Evolutionary conservation across 2,888 invertebrate species (phyloP).

Genomic region (Myopa testacea): DNA sequence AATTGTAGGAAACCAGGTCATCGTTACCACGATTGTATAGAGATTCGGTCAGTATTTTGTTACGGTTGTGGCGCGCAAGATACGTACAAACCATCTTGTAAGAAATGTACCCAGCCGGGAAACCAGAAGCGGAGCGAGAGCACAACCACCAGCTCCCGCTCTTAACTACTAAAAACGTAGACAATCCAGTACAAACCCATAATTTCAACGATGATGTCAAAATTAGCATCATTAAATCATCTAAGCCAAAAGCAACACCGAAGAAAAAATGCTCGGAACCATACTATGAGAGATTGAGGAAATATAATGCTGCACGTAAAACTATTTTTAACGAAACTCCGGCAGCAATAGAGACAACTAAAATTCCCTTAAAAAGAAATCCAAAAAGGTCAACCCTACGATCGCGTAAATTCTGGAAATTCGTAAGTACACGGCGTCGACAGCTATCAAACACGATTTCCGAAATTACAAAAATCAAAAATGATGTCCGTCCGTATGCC

Average conservation of each 20-base stretch:
- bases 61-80: no score
- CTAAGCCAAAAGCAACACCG: not conserved
- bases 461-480: not conserved
- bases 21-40: no score
- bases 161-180: not conserved
- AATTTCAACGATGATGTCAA: no score
- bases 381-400: no score
- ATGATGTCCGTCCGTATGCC: conserved; percentile 13
- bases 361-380: not conserved
- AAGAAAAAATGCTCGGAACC: not conserved
- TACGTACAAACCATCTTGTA: no score
- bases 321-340: not conserved
- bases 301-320: not conserved
- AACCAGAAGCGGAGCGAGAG: not conserved
- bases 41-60: no score
- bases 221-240: not conserved
- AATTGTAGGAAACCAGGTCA: no score
- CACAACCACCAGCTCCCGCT: not conserved
- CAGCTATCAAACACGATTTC: not conserved
- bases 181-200: not conserved
- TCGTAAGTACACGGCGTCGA: not conserved
- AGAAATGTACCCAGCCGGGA: no score
- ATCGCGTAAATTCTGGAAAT: no score
- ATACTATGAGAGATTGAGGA: not conserved
- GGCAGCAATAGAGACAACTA: not conserved